Conservation (phyloP, 1,140 invertebrate genomes). For the Drosophila teissieri region DNA sequence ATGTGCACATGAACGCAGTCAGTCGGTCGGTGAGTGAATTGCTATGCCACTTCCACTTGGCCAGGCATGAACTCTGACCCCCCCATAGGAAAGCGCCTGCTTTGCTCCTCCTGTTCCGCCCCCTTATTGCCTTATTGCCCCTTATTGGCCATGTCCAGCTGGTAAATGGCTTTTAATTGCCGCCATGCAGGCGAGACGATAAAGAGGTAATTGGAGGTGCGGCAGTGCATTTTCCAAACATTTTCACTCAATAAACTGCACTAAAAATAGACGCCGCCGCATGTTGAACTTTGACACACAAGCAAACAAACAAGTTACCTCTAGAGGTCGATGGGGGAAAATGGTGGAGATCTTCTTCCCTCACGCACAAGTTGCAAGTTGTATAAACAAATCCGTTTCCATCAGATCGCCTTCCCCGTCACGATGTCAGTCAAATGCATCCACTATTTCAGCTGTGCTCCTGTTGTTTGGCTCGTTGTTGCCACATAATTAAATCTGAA, state of each 20-base stretch:
- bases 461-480: slow-evolving; percentile 55
- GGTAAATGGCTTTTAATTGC: slow-evolving; percentile 62
- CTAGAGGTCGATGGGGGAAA: slow-evolving; percentile 6
- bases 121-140: not conserved
- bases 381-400: slow-evolving; percentile 60
- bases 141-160: slow-evolving; percentile 43
- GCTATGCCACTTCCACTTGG: slow-evolving; percentile 57
- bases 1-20: slow-evolving; percentile 68
- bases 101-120: too few species aligned
- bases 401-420: slow-evolving; percentile 35
- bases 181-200: slow-evolving; percentile 42
- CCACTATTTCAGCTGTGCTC: slow-evolving; percentile 6
- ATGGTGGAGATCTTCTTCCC: slow-evolving; percentile 24
- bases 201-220: not conserved
- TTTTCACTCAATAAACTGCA: slow-evolving; percentile 69
- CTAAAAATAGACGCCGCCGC: slow-evolving; percentile 60
- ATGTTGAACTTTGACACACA: slow-evolving; percentile 75
- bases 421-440: slow-evolving; percentile 21
- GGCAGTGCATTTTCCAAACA: slow-evolving; percentile 41
- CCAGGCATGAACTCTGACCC: slow-evolving; percentile 60
- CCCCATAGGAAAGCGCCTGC: not conserved
- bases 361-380: slow-evolving; percentile 31
- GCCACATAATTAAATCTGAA: slow-evolving; percentile 82
- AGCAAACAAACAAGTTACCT: slow-evolving; percentile 75
- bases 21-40: slow-evolving; percentile 46